Evolutionary conservation across 2,888 invertebrate genomes (phyloP), one percentile per base, ranked within the genome.

Genomic region (Ditylenchus weischeri): DNA sequence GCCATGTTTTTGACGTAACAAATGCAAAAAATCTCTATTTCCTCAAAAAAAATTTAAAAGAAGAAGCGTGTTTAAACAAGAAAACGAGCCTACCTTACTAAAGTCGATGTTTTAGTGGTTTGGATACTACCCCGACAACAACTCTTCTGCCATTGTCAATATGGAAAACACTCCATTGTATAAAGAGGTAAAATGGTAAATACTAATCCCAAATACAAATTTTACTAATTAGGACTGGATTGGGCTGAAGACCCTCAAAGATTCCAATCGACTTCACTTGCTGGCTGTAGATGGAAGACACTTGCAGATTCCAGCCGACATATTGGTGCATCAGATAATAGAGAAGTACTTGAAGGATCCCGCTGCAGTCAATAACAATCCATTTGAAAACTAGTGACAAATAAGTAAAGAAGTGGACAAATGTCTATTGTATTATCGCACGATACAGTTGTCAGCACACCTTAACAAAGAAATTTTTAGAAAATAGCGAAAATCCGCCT

Each of bases 61-160:
- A 29, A 29, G 29, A 29, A 29, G 2, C 29, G 29, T 29, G 29
- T 29, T 4, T 29, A 29, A 29, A 29, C 29, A 29, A 29, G 29
- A 29, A 29, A 29, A 29, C 2, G 29, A 29, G 29, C 29, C 29
- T 29, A 29, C 29, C 5, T 29, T 4, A 29, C 29, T 29, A 29
- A 29, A 29, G 29, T 29, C 29, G 29, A 29, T 5, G 2, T 29
- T 29, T 73, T 78, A 86, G 86, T 95, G 94, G 94, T 96, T 98
- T 84, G 93, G 93, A 0, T 98, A 90, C 85, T 98, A 93, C 83
- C 88, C 88, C 69, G 89, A 90, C 0, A 93, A 93, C 0, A 92
- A 93, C 84, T 88, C 89, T 18, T 86, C 86, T 57, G 86, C 88
- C 62, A 84, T 90, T 63, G 84, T 89, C 54, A 87, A 88, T 0